These are phyloP conservation scores for Argyresthia goedartella DNA, from an alignment of 2,888 invertebrate genomes.

Conservation along the genomic window DNA sequence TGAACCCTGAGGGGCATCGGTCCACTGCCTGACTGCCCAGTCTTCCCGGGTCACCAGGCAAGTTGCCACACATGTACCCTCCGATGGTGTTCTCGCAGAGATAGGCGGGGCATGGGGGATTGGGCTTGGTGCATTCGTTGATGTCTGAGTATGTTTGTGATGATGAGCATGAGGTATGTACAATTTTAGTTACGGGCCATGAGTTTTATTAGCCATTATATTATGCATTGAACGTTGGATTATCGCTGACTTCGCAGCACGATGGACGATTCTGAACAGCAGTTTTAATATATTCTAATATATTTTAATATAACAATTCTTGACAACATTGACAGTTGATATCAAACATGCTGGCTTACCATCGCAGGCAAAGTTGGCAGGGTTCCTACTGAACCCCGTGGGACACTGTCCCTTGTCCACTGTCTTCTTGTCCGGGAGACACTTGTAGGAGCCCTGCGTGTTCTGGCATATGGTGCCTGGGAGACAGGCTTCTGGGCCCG, in stretches of 20 bases:
- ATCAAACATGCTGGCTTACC: constrained; percentile 23
- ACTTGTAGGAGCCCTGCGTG: constrained; percentile 76
- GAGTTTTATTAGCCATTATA: no score
- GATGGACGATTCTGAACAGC: no score
- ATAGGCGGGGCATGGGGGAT: constrained; percentile 48
- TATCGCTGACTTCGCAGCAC: no score
- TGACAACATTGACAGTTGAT: no score
- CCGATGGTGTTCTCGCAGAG: constrained; percentile 61
- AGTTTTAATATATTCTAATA: no score
- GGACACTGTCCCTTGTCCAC: constrained; percentile 57
- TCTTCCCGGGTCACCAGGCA: constrained; percentile 27
- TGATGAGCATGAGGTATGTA: no score
- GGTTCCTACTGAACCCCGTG: constrained; percentile 63
- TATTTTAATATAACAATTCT: no score
- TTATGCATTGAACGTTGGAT: no score
- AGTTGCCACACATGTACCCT: constrained; percentile 53
- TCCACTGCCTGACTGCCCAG: constrained; percentile 30
- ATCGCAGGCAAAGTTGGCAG: constrained; percentile 62
- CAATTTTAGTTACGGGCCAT: no score
- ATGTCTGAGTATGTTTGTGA: constrained; percentile 73
- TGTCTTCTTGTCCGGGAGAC: constrained; percentile 40
- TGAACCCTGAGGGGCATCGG: constrained; percentile 68
- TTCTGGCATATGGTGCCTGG: constrained; percentile 73
- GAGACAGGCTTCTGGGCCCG: constrained; percentile 71
- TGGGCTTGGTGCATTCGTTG: constrained; percentile 79